Base-by-base conservation (phyloP, 2,888 invertebrate genomes). In the Ichneumon xanthorius region DNA sequence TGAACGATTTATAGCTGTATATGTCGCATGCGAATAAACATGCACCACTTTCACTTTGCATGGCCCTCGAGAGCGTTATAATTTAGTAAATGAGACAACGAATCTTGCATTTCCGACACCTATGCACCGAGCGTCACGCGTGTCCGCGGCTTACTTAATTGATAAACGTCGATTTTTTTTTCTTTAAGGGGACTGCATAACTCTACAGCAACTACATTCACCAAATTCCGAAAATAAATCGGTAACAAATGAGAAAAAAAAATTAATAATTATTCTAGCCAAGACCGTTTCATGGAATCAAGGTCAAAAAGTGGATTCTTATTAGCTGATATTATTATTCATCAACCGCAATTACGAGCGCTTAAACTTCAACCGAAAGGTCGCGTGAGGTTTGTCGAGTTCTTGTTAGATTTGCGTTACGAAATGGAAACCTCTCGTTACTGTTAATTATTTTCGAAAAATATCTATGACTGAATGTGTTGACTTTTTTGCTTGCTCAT, bases 31-130 rank as follows among this genome's bases (percentile, higher is more conserved):
- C 67, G 68, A 84, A 68, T 77, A n/a, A 78, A 53, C 78, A 67
- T 53, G 63, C 76, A 61, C 45, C 58, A 85, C 85, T 85, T 85
- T 85, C 85, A 85, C 85, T 85, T 85, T 45, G 72, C 80, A 11
- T 65, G 30, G 48, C 61, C 26, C 22, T 80, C 76, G 58, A 68
- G 70, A 78, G 63, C 61, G 61, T 55, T 58, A 50, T 75, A 78
- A 81, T 78, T 85, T 75, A 70, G 45, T 40, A 78, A 78, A 85
- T 81, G 68, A 81, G 55, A 80, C 30, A 78, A 85, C 73, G 61
- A 61, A 55, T 78, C 58, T 80, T 61, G 77, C 61, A 73, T 77
- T 77, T 58, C 68, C 70, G 58, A 19, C 72, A 73, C 81, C 68
- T 75, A 33, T 71, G 53, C 61, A 48, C 30, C 22, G 48, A n/a